phyloP scores from a whole-genome alignment of 2,888 invertebrate genomes.

The Anagyrus pseudococci region DNA sequence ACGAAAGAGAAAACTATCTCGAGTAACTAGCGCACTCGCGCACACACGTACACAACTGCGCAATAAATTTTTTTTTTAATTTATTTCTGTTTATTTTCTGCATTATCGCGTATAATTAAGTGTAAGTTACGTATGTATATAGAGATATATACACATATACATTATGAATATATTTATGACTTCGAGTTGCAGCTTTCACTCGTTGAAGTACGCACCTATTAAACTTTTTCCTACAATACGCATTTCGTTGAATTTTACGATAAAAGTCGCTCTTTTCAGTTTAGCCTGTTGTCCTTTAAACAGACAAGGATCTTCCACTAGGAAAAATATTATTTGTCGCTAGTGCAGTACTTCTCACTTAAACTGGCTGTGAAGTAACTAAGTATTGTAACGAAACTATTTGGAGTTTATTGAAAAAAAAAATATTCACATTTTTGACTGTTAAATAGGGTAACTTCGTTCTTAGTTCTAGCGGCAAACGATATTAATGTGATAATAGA shows the following conservation, averaged over 20 bases:
- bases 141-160: slow-evolving; percentile 31
- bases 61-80: slow-evolving; percentile 52
- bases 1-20: neutral
- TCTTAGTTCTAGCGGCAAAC: slow-evolving; percentile 33
- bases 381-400: slow-evolving; percentile 3
- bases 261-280: slow-evolving; percentile 27
- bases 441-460: slow-evolving; percentile 9
- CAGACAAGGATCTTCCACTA: slow-evolving; percentile 33
- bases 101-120: slow-evolving; percentile 39
- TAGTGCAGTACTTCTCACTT: slow-evolving; percentile 24
- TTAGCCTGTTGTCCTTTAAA: slow-evolving; percentile 7
- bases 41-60: slow-evolving; percentile 9
- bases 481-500: slow-evolving; percentile 36
- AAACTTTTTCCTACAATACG: slow-evolving; percentile 6
- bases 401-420: slow-evolving; percentile 8
- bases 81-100: slow-evolving; percentile 53
- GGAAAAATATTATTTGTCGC: slow-evolving; percentile 31
- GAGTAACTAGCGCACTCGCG: slow-evolving; percentile 4
- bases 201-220: slow-evolving; percentile 18
- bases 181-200: slow-evolving; percentile 33
- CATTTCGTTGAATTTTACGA: slow-evolving; percentile 21
- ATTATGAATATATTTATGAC: slow-evolving; percentile 33
- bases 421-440: slow-evolving; percentile 6
- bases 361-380: slow-evolving; percentile 24
- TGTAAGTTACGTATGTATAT: slow-evolving; percentile 39